Conservation (phyloP, 2,797 vertebrate genomes). For the Percopsis omiscomaycus region DNA sequence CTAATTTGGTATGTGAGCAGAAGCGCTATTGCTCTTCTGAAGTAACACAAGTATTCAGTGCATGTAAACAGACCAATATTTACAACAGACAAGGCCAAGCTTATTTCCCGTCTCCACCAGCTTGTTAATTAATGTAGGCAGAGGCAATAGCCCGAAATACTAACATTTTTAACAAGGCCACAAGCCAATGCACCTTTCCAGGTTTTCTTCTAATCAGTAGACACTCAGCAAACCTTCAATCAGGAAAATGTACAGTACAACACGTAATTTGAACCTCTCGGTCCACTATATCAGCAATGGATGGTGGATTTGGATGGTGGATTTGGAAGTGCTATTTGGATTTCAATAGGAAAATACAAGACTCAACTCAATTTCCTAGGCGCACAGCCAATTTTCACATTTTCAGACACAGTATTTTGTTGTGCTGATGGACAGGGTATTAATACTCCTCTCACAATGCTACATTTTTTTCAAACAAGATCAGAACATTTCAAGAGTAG, state of each 20-base stretch:
- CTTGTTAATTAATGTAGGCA: slow-evolving; percentile 46
- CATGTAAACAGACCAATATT: slow-evolving; percentile 44
- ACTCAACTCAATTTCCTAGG: slow-evolving; percentile 3
- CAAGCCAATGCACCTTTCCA: slow-evolving; percentile 44
- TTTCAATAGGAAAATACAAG: not conserved
- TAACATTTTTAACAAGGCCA: slow-evolving; percentile 38
- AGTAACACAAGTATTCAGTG: slow-evolving; percentile 31
- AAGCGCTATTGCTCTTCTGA: slow-evolving; percentile 23
- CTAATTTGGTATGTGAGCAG: slow-evolving; percentile 30
- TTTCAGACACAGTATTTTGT: not conserved
- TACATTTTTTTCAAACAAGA: too few relatives aligned
- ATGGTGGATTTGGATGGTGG: not conserved
- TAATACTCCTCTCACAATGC: not conserved
- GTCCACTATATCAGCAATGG: slow-evolving; percentile 15
- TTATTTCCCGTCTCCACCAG: slow-evolving; percentile 47
- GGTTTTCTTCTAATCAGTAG: slow-evolving; percentile 46
- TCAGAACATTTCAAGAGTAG: too few relatives aligned
- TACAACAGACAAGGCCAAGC: slow-evolving; percentile 14
- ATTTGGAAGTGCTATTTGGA: slow-evolving; percentile 5
- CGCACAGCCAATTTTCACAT: not conserved
- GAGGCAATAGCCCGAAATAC: slow-evolving; percentile 61
- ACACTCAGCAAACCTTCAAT: slow-evolving; percentile 50
- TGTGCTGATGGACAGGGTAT: slow-evolving; percentile 2
- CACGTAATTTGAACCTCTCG: slow-evolving; percentile 24
- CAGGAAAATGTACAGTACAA: slow-evolving; percentile 31